phyloP scores from a whole-genome alignment of 2,797 vertebrate species.

The Pipistrellus kuhlii region DNA sequence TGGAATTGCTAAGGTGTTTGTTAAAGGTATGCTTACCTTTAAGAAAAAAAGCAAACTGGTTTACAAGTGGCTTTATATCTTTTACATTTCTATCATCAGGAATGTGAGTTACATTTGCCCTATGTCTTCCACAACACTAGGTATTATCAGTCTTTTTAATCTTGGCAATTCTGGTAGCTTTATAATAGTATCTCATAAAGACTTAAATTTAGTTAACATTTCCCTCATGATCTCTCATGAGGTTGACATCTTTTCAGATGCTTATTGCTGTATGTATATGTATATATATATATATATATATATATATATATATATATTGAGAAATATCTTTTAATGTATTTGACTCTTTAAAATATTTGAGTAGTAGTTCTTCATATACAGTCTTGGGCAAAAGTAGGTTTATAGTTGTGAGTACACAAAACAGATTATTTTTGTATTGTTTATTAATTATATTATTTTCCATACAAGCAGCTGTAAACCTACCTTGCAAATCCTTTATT shows the following conservation, averaged over 20 bases:
- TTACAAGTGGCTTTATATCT: background rate
- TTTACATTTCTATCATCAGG: background rate
- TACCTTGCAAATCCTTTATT: background rate
- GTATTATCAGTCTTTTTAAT: background rate
- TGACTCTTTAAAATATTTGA: conserved; percentile 5
- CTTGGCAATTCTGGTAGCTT: background rate
- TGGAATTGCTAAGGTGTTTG: background rate
- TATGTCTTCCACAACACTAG: background rate
- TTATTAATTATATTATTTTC: background rate
- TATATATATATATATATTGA: background rate
- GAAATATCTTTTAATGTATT: background rate
- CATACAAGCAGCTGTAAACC: background rate
- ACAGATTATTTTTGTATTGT: background rate
- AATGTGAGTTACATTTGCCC: background rate
- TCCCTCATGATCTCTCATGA: background rate
- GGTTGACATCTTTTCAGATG: background rate
- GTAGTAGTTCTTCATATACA: background rate
- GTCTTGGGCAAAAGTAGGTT: background rate
- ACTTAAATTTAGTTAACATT: conserved; percentile 7
- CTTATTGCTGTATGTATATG: no score
- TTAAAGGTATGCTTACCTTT: conserved; percentile 1
- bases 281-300: no score
- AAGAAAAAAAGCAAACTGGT: background rate
- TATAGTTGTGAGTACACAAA: background rate
- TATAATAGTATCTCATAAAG: background rate